A percentile compares a stretch with the other conserved stretches of the same genome.
Evolutionary conservation across 2,888 invertebrate genomes (phyloP).

Genomic region (Acrobasis consociella): DNA sequence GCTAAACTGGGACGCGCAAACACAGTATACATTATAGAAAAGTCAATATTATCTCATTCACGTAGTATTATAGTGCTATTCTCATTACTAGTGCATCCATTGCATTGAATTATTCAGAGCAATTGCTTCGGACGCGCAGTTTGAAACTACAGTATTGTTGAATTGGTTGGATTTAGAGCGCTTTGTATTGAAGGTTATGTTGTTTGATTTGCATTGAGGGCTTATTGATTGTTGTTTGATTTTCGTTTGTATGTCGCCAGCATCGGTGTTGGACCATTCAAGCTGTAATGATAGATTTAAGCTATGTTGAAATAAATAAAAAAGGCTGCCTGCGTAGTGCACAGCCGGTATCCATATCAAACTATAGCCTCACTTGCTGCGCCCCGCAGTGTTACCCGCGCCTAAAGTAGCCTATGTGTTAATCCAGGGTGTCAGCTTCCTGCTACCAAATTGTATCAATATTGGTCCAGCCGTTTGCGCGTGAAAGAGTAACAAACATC

Average conservation of each 20-base stretch:
- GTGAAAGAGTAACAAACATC: no score
- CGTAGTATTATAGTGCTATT: conserved; percentile 7
- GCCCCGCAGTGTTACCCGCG: no score
- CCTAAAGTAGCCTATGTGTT: no score
- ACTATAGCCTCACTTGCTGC: no score
- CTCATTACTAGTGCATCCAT: conserved; percentile 16
- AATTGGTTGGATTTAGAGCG: background rate
- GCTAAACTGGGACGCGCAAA: conserved; percentile 5
- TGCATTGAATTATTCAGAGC: conserved; percentile 17
- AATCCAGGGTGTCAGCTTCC: no score
- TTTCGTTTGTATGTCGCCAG: background rate
- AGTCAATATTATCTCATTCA: conserved; percentile 15
- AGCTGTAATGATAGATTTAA: no score
- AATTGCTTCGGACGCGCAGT: conserved; percentile 16
- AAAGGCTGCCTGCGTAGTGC: background rate
- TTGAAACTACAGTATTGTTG: background rate
- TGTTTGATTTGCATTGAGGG: background rate
- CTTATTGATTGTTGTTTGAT: background rate
- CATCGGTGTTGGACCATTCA: background rate
- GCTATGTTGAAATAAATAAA: no score
- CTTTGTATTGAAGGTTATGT: no score
- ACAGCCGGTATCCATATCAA: no score
- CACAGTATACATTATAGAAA: conserved; percentile 17
- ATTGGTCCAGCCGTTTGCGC: no score
- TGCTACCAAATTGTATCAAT: no score